These are phyloP conservation scores for Chaetodon trifascialis DNA, from an alignment of 2,113 vertebrate genomes.

Conservation along the genomic window DNA sequence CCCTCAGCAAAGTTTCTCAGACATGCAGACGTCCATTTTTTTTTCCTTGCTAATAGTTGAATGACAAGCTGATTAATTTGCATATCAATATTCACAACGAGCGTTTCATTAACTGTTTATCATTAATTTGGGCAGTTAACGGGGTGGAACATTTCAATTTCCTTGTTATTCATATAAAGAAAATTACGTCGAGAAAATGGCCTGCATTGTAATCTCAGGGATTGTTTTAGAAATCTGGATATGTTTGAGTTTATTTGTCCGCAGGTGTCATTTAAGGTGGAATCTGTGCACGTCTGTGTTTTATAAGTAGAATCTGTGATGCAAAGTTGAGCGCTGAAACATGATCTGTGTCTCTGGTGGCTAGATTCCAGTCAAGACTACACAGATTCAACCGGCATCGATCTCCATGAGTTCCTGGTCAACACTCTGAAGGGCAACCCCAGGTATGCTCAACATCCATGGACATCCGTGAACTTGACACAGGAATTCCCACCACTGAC, in stretches of 20 bases:
- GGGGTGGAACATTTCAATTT: slow-evolving; percentile 36
- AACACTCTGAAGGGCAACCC: slow-evolving; percentile 98
- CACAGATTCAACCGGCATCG: slow-evolving; percentile 98
- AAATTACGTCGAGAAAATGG: slow-evolving; percentile 1
- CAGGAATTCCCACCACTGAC: not conserved
- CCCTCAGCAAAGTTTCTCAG: slow-evolving; percentile 17
- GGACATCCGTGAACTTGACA: not conserved
- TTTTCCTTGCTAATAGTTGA: not conserved
- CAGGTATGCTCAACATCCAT: slow-evolving; percentile 83
- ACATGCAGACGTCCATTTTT: not conserved
- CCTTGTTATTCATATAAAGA: slow-evolving; percentile 2
- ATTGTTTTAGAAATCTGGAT: not conserved
- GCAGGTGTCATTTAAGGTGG: not conserved
- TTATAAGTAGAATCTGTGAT: not conserved
- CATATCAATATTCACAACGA: slow-evolving; percentile 39
- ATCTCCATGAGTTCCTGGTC: slow-evolving; percentile 99
- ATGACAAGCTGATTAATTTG: slow-evolving; percentile 55
- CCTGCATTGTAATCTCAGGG: not conserved
- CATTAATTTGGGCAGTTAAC: slow-evolving; percentile 42
- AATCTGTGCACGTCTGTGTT: not conserved
- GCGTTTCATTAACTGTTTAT: slow-evolving; percentile 32
- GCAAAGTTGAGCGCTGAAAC: not conserved
- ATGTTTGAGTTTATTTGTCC: slow-evolving; percentile 3
- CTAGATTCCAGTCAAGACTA: slow-evolving; percentile 98
- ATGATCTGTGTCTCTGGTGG: slow-evolving; percentile 1